Evolutionary conservation across 2,888 invertebrate genomes (phyloP).

Genomic region (Agonum fuliginosum): DNA sequence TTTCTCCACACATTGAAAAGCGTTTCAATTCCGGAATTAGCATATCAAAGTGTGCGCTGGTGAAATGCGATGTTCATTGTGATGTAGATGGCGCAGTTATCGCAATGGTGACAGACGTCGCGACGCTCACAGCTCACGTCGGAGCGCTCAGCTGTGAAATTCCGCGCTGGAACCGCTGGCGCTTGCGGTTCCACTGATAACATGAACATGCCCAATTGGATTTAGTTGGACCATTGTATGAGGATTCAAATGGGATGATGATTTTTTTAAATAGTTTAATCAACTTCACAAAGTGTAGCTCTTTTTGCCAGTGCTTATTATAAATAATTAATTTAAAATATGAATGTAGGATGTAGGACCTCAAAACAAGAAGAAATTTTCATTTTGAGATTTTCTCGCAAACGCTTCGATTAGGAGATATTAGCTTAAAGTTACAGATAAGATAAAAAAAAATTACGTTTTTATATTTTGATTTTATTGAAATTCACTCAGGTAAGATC

Average conservation of each 20-base stretch:
- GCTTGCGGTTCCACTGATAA: conserved; percentile 12
- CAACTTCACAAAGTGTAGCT: too few species aligned
- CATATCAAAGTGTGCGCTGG: conserved; percentile 34
- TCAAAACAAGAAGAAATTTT: too few species aligned
- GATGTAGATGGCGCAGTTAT: conserved; percentile 42
- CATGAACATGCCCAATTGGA: conserved; percentile 20
- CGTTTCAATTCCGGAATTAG: conserved; percentile 23
- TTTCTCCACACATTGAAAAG: background rate
- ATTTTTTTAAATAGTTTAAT: background rate
- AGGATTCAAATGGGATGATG: background rate
- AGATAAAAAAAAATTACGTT: too few species aligned
- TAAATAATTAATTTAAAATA: too few species aligned
- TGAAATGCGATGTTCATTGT: conserved; percentile 9
- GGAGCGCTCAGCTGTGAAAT: conserved; percentile 12
- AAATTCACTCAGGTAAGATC: too few species aligned
- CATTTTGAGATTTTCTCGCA: too few species aligned
- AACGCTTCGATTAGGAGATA: too few species aligned
- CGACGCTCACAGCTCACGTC: background rate
- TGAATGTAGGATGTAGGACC: too few species aligned
- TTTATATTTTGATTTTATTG: too few species aligned
- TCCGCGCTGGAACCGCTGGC: background rate
- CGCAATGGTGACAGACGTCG: conserved; percentile 15
- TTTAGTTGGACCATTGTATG: background rate
- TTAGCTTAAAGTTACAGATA: too few species aligned
- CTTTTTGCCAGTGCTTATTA: too few species aligned